phyloP scores from a whole-genome alignment of 2,888 invertebrate genomes.

The Dynastes grantii region DNA sequence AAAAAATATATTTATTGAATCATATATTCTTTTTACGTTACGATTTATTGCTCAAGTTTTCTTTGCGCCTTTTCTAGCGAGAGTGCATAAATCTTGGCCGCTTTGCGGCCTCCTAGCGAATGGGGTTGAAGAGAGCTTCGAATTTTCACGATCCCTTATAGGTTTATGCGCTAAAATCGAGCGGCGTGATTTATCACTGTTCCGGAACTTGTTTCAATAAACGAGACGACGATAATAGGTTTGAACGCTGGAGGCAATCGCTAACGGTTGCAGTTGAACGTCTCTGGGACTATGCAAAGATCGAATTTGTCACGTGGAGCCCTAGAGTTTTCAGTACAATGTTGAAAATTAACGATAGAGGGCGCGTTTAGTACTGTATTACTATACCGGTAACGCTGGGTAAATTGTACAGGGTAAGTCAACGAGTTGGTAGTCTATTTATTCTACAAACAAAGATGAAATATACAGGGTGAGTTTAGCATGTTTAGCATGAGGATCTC shows the following conservation, averaged over 20 bases:
- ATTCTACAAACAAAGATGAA: too few relatives aligned
- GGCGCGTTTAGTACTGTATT: too few relatives aligned
- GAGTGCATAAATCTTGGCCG: constrained; percentile 26
- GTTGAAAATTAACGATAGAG: too few relatives aligned
- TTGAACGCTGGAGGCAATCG: not conserved
- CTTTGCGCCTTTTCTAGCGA: constrained; percentile 13
- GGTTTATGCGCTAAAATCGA: constrained; percentile 9
- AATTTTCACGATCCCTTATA: not conserved
- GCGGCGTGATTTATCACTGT: not conserved
- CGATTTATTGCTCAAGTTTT: constrained; percentile 27
- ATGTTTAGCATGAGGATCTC: too few relatives aligned
- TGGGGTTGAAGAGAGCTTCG: not conserved
- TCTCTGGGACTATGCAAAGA: too few relatives aligned
- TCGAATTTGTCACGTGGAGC: too few relatives aligned
- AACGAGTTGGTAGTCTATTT: too few relatives aligned
- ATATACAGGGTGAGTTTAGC: too few relatives aligned
- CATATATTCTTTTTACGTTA: constrained; percentile 35
- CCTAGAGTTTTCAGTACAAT: too few relatives aligned
- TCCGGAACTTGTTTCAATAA: constrained; percentile 16
- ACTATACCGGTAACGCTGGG: too few relatives aligned
- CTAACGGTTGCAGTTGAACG: not conserved
- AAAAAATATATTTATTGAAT: constrained; percentile 29
- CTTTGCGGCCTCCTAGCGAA: not conserved
- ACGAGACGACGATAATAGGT: constrained; percentile 1
- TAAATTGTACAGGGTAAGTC: too few relatives aligned